Conservation (phyloP, 1,140 invertebrate genomes). For the Trichonephila clavipes region DNA sequence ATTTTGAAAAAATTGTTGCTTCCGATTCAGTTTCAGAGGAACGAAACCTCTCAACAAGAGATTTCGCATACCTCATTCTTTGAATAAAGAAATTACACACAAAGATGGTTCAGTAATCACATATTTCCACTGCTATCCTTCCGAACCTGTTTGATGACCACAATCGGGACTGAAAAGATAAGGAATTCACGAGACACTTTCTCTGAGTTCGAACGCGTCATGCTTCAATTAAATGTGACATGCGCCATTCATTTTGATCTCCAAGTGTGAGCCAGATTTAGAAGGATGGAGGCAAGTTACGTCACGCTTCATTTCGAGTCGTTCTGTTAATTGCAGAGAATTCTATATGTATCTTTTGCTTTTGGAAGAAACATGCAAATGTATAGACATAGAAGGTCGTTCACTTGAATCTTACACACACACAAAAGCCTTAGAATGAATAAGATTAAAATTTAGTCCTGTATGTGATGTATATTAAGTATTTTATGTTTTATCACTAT, state of each 20-base stretch:
- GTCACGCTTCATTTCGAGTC: neutral
- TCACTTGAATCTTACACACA: too few relatives aligned
- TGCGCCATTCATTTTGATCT: conserved; percentile 16
- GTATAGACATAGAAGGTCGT: too few relatives aligned
- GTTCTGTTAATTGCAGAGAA: too few relatives aligned
- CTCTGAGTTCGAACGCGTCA: neutral
- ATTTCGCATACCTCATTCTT: neutral
- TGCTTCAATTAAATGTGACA: conserved; percentile 22
- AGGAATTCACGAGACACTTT: neutral
- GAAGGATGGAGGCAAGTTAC: conserved; percentile 1
- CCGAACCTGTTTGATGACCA: neutral
- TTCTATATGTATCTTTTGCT: too few relatives aligned
- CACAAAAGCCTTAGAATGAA: too few relatives aligned
- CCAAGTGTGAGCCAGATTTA: conserved; percentile 9
- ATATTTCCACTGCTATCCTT: neutral
- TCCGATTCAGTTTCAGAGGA: too few relatives aligned
- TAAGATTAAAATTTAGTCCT: too few relatives aligned
- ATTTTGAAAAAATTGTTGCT: neutral
- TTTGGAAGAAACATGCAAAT: too few relatives aligned
- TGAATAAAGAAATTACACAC: neutral
- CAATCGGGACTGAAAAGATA: neutral
- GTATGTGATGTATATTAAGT: too few relatives aligned
- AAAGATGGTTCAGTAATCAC: neutral
- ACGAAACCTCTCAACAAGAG: too few relatives aligned
- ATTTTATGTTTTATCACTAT: too few relatives aligned